phyloP scores from a whole-genome alignment of 1,140 invertebrate genomes.

The Parasteatoda tepidariorum region DNA sequence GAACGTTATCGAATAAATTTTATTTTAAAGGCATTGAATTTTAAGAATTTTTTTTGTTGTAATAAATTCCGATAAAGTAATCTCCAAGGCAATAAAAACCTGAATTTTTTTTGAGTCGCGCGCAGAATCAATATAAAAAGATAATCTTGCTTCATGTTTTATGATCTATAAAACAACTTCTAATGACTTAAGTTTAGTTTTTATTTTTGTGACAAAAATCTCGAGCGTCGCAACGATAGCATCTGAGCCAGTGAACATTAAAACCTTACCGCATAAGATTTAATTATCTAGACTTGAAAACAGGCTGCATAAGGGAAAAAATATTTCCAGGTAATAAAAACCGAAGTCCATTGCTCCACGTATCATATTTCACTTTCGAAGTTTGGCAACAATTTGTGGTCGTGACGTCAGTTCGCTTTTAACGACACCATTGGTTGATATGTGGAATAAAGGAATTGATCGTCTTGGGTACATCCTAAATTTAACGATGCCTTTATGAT shows the following conservation, averaged over 20 bases:
- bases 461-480: not conserved
- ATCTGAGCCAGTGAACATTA: not conserved
- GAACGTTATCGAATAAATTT: not conserved
- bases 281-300: not conserved
- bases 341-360: not conserved
- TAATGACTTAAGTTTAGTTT: not conserved
- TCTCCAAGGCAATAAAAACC: not conserved
- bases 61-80: not conserved
- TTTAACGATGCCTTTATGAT: not conserved
- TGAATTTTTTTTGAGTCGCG: not conserved
- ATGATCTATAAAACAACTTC: not conserved
- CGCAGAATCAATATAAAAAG: no score
- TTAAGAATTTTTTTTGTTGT: not conserved
- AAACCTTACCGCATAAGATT: not conserved
- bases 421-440: not conserved
- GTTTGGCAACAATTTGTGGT: not conserved
- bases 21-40: not conserved
- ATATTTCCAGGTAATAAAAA: not conserved
- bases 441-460: not conserved
- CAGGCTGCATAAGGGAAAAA: not conserved
- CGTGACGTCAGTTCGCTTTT: not conserved
- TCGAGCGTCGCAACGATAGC: not conserved
- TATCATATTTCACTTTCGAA: not conserved
- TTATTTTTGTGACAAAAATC: not conserved
- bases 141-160: not conserved